These are phyloP conservation scores for Heliconius charithonia DNA, from an alignment of 2,888 invertebrate species.

Conservation along the genomic window DNA sequence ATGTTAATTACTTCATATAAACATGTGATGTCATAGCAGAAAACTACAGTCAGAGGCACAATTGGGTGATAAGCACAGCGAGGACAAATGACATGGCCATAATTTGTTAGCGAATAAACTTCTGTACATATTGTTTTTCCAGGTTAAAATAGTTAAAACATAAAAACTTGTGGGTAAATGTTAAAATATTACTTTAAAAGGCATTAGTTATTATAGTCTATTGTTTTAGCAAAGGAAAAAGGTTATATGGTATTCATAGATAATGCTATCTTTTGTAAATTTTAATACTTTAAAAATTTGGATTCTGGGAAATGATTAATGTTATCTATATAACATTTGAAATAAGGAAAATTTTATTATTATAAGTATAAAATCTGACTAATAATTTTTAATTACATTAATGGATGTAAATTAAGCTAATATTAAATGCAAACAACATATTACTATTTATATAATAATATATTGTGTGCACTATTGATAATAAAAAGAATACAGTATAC, in stretches of 20 bases:
- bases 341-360: neutral
- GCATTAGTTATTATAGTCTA: neutral
- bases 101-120: neutral
- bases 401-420: neutral
- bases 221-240: neutral
- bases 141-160: neutral
- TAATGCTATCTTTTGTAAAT: constrained; percentile 4
- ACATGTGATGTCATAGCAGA: constrained; percentile 52
- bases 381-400: neutral
- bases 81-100: constrained; percentile 45
- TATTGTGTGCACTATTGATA: neutral
- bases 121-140: neutral
- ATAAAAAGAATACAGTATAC: neutral
- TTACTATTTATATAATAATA: neutral
- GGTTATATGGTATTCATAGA: constrained; percentile 2
- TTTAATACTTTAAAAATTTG: neutral
- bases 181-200: neutral
- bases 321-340: neutral
- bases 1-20: constrained; percentile 11
- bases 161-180: neutral
- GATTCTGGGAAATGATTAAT: constrained; percentile 18
- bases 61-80: constrained; percentile 52
- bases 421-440: neutral
- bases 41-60: constrained; percentile 54
- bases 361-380: neutral